Conservation (phyloP, 2,113 vertebrate genomes). For the Ondatra zibethicus region DNA sequence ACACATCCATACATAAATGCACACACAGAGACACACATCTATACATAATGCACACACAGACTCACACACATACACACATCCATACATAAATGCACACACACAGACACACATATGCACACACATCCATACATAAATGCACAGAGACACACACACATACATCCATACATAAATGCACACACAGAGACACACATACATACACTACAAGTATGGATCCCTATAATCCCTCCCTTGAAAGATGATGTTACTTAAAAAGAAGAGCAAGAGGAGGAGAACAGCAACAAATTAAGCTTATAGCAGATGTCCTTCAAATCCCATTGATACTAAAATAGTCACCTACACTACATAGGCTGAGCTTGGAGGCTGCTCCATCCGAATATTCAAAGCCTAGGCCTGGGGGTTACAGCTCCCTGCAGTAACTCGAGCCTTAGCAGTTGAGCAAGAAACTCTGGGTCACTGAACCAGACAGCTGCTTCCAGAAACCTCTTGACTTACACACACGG, state of each 20-base stretch:
- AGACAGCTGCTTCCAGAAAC: not conserved
- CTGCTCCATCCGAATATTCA: fast-evolving
- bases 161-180: not conserved
- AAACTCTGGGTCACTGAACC: fast-evolving
- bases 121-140: not conserved
- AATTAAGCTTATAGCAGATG: not conserved
- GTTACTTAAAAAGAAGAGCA: not conserved
- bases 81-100: not conserved
- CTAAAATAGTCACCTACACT: not conserved
- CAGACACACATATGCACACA: not conserved
- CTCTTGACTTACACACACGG: fast-evolving
- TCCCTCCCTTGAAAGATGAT: not conserved
- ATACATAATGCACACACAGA: not conserved
- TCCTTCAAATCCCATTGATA: not conserved
- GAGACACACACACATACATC: not conserved
- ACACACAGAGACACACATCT: not conserved
- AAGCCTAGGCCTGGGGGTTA: not conserved
- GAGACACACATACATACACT: not conserved
- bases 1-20: too few relatives aligned
- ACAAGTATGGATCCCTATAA: not conserved
- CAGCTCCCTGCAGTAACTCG: not conserved
- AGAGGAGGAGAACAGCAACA: not conserved
- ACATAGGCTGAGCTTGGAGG: not conserved
- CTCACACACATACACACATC: not conserved
- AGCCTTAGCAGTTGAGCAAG: not conserved